These are phyloP conservation scores for Carcina quercana DNA, from an alignment of 2,888 invertebrate genomes.

Conservation along the genomic window DNA sequence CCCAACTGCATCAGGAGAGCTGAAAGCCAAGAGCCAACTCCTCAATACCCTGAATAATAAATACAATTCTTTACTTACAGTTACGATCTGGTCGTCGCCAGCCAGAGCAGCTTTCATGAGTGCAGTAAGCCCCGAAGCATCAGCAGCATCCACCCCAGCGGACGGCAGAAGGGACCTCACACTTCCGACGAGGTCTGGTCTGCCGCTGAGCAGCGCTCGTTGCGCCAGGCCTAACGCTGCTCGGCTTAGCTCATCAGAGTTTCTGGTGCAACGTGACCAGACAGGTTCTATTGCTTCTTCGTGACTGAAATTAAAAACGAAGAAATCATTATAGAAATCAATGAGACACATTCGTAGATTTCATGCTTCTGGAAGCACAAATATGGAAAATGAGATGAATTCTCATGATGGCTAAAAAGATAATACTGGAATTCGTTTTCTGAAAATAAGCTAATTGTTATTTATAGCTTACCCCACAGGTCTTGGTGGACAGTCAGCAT, in stretches of 20 bases:
- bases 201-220: conserved; percentile 85
- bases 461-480: conserved; percentile 79
- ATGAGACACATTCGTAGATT: background rate
- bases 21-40: no score
- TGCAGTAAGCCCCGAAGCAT: conserved; percentile 86
- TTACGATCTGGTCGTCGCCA: conserved; percentile 85
- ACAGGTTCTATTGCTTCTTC: conserved; percentile 73
- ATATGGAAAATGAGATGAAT: no score
- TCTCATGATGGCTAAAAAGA: no score
- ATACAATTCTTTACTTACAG: no score
- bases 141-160: conserved; percentile 82
- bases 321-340: no score
- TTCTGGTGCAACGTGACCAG: conserved; percentile 51
- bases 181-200: conserved; percentile 85
- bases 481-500: conserved; percentile 91
- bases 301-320: conserved; percentile 55
- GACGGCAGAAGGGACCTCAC: conserved; percentile 82
- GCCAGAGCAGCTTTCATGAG: conserved; percentile 88
- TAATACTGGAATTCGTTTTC: no score
- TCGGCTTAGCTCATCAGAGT: conserved; percentile 74
- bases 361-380: no score
- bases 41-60: no score
- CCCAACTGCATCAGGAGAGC: no score
- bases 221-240: conserved; percentile 85
- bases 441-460: no score